phyloP scores from a whole-genome alignment of 2,888 invertebrate genomes.

The Drosophila pullipes region DNA sequence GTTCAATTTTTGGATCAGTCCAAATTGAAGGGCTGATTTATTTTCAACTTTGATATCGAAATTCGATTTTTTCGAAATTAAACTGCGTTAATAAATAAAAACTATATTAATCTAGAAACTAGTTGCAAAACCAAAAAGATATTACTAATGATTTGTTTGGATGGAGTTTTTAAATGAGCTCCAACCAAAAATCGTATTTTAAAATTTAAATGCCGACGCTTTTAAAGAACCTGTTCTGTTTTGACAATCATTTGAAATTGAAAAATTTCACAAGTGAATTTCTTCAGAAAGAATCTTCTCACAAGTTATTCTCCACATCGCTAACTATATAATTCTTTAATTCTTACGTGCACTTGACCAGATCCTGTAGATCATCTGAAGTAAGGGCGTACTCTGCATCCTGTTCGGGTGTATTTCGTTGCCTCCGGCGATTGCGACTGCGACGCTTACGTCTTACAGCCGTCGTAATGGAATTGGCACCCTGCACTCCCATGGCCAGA shows the following conservation, averaged over 20 bases:
- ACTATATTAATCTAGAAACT: neutral
- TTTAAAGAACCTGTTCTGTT: too few species aligned
- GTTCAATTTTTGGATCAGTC: too few species aligned
- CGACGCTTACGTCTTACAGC: constrained; percentile 30
- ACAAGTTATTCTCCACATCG: neutral
- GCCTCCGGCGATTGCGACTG: constrained; percentile 33
- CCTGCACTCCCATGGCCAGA: constrained; percentile 12
- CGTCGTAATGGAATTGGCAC: constrained; percentile 4
- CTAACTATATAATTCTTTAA: neutral
- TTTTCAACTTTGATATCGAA: neutral
- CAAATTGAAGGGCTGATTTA: neutral
- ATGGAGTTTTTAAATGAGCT: neutral
- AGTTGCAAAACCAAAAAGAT: neutral
- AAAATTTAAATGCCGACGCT: neutral
- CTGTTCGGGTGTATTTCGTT: constrained; percentile 18
- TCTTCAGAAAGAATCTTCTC: neutral
- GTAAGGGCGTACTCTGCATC: constrained; percentile 76
- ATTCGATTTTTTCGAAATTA: neutral
- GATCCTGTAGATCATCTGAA: constrained; percentile 78
- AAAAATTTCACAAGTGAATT: neutral
- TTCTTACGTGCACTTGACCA: constrained; percentile 84
- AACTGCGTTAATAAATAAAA: too few species aligned
- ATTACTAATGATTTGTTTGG: neutral
- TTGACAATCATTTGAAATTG: too few species aligned
- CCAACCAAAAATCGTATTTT: neutral